phyloP scores from a whole-genome alignment of 2,797 vertebrate species.

The Pampus argenteus region DNA sequence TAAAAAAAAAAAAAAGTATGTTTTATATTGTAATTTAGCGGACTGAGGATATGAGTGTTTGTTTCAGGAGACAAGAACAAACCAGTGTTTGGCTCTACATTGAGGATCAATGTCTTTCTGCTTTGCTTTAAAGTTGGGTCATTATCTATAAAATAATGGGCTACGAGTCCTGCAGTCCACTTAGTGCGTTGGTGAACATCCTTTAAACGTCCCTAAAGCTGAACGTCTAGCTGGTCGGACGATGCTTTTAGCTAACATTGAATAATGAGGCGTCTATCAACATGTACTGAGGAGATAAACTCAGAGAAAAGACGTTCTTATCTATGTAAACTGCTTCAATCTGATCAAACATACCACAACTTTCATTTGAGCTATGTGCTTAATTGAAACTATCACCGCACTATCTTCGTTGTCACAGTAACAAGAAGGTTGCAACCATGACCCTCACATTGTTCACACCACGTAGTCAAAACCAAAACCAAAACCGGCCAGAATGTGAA shows the following conservation, averaged over 20 bases:
- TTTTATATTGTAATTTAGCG: too few relatives aligned
- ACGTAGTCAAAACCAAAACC: conserved; percentile 28
- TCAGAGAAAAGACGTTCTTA: neutral
- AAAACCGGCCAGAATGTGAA: neutral
- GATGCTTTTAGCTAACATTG: conserved; percentile 18
- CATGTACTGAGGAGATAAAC: neutral
- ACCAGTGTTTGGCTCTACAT: neutral
- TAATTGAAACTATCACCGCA: conserved; percentile 42
- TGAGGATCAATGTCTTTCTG: conserved; percentile 25
- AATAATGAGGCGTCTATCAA: conserved; percentile 24
- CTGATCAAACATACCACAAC: conserved; percentile 43
- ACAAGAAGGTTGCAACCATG: conserved; percentile 25
- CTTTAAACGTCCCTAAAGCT: neutral
- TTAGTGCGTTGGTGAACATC: neutral
- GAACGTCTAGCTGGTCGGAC: conserved; percentile 14
- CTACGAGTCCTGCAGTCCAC: neutral
- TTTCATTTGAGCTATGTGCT: conserved; percentile 48
- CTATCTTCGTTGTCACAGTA: conserved; percentile 43
- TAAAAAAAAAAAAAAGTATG: too few relatives aligned
- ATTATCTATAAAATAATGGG: neutral
- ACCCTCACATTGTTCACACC: conserved; percentile 24
- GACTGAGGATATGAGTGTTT: too few relatives aligned
- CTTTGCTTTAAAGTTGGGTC: neutral
- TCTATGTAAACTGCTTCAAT: conserved; percentile 21
- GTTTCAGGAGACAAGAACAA: too few relatives aligned